Percentiles rank a stretch among this genome's conserved stretches.
Evolutionary conservation across 2,797 vertebrate species (phyloP).

Genomic region (Mormyrus hasselquistii): DNA sequence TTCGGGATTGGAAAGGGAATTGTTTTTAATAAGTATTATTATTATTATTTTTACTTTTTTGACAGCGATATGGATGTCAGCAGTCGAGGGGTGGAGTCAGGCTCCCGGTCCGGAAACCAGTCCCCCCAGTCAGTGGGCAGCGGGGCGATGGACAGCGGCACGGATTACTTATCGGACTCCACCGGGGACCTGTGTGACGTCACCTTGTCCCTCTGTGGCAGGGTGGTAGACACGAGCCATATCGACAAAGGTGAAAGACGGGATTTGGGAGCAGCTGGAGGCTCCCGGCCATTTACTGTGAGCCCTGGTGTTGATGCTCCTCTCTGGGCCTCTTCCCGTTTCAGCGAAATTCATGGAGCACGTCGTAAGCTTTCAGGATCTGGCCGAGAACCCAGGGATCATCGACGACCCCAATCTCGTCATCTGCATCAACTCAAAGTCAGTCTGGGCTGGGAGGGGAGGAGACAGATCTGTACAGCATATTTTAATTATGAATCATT

Average conservation of each 20-base stretch:
- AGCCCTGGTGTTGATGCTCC: not conserved
- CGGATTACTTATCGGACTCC: slow-evolving; percentile 56
- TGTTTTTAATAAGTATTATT: not conserved
- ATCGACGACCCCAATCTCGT: slow-evolving; percentile 85
- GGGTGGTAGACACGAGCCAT: slow-evolving; percentile 65
- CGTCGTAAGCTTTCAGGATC: slow-evolving; percentile 78
- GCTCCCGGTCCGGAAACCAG: slow-evolving; percentile 52
- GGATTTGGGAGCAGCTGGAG: not conserved
- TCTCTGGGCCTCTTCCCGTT: not conserved
- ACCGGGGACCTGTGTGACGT: slow-evolving; percentile 52
- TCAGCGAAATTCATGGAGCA: slow-evolving; percentile 79
- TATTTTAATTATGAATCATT: not conserved
- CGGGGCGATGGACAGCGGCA: slow-evolving; percentile 55
- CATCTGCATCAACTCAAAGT: slow-evolving; percentile 86
- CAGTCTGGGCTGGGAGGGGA: slow-evolving; percentile 34
- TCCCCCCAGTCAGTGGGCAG: slow-evolving; percentile 56
- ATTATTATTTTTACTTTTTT: not conserved
- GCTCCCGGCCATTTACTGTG: not conserved
- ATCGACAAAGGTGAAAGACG: slow-evolving; percentile 66
- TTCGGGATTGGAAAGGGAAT: not conserved
- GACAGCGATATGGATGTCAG: slow-evolving; percentile 60
- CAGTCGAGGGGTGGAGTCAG: slow-evolving; percentile 46
- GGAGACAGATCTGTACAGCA: not conserved
- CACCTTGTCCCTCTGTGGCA: slow-evolving; percentile 83
- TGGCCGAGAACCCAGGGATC: slow-evolving; percentile 79